phyloP scores from a whole-genome alignment of 2,888 invertebrate genomes.

The Hoplodrina ambigua region DNA sequence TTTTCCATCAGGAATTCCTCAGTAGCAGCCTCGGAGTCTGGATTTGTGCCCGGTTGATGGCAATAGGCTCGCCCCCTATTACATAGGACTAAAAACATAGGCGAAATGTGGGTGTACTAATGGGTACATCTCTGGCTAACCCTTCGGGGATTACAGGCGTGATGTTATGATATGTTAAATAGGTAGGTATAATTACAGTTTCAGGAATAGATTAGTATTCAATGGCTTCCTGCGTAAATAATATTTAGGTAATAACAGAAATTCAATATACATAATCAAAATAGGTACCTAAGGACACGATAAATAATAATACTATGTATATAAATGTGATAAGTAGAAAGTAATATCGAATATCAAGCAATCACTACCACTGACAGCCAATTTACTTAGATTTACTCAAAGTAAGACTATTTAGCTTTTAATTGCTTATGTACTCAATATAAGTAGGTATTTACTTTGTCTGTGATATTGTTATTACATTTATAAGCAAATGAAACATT shows the following conservation, averaged over 20 bases:
- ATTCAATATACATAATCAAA: neutral
- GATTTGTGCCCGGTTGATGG: no score
- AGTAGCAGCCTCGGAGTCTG: no score
- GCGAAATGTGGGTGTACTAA: no score
- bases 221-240: neutral
- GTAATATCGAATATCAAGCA: constrained; percentile 27
- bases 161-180: no score
- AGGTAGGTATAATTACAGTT: no score
- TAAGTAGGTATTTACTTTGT: neutral
- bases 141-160: no score
- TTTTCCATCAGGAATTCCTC: no score
- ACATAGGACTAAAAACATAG: no score
- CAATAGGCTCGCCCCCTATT: no score
- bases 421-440: neutral
- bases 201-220: neutral
- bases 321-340: neutral
- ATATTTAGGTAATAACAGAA: neutral
- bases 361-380: constrained; percentile 17
- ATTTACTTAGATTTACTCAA: constrained; percentile 15
- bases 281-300: neutral
- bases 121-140: no score
- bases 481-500: neutral
- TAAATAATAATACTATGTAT: neutral
- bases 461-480: constrained; percentile 5
- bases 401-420: constrained; percentile 4